These are phyloP conservation scores for Engystomops pustulosus DNA, from an alignment of 2,113 vertebrate species.

Conservation along the genomic window DNA sequence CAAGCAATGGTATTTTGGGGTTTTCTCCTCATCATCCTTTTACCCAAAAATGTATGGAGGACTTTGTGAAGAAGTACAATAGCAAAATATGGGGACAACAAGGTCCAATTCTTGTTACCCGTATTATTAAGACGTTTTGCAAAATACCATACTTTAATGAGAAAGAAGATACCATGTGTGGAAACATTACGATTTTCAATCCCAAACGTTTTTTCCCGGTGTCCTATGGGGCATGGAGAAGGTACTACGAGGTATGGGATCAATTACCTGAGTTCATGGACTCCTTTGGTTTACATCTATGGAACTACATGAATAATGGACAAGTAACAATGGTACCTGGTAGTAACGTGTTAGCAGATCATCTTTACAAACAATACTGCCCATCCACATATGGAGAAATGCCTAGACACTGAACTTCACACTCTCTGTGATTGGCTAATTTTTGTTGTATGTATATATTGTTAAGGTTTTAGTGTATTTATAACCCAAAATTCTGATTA, in stretches of 20 bases:
- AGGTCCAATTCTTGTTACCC: conserved; percentile 74
- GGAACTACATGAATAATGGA: conserved; percentile 77
- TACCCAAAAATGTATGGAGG: conserved; percentile 77
- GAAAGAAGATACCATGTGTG: no score
- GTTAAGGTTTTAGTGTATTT: no score
- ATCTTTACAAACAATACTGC: conserved; percentile 72
- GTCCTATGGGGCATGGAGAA: conserved; percentile 66
- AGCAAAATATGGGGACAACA: conserved; percentile 76
- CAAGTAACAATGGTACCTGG: conserved; percentile 64
- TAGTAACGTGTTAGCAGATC: conserved; percentile 74
- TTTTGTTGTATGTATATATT: no score
- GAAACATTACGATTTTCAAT: conserved; percentile 76
- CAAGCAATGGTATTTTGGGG: conserved; percentile 78
- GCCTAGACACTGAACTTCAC: no score
- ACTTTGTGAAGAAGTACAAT: no score
- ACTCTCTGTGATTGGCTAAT: no score
- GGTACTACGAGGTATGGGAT: conserved; percentile 75
- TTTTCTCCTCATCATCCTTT: conserved; percentile 74
- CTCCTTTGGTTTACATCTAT: conserved; percentile 76
- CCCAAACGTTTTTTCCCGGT: conserved; percentile 79
- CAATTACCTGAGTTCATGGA: conserved; percentile 67
- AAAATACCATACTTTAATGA: no score
- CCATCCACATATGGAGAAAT: conserved; percentile 70
- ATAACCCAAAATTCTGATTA: no score
- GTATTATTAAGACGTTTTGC: conserved; percentile 73